Evolutionary conservation across 1,140 invertebrate genomes (phyloP), one percentile per base, ranked within the genome.

Genomic region (Drosophila watanabei): DNA sequence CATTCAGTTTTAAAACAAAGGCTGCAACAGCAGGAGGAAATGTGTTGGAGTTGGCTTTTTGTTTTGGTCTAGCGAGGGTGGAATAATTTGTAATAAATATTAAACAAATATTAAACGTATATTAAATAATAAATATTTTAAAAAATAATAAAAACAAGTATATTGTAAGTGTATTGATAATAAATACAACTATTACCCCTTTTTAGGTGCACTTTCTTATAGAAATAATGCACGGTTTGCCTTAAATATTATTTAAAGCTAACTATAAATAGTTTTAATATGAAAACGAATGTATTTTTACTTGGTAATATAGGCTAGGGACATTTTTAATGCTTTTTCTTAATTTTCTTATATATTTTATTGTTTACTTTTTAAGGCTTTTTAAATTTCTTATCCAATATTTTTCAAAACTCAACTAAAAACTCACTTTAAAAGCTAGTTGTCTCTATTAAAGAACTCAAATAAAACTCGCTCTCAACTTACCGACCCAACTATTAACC

Each of bases 1-100:
- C 73, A 66, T 86, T 87, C 52, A 37, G 51, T 35, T 84, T 75
- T 68, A 84, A 81, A 59, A 84, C 76, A 87, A 84, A 75, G 62
- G 54, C 59, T 69, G 41, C 68, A 64, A 61, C 71, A 73, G 72
- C 18, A 13, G 28, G 20, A 6, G 24, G 39, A 37, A 35, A 32
- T 37, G 43, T 45, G 41, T 49, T 28, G 49, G 61, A 61, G 49
- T 72, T 66, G 58, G 32, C 51, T 78, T 72, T 57, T 39, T 48
- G 35, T 41, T n/a, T n/a, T 57, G 59, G 56, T 30, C 2, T 20
- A 32, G 14, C 41, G 33, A 56, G 52, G 52, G 52, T 37, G 14
- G 33, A 37, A 37, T 24, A 16, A 16, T 10, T 24, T 20, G 4
- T 37, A 10, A 37, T 14, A 54, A 33, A 52, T 14, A 8, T 51